Conservation (phyloP, 2,113 vertebrate genomes). For the Sturnus vulgaris region DNA sequence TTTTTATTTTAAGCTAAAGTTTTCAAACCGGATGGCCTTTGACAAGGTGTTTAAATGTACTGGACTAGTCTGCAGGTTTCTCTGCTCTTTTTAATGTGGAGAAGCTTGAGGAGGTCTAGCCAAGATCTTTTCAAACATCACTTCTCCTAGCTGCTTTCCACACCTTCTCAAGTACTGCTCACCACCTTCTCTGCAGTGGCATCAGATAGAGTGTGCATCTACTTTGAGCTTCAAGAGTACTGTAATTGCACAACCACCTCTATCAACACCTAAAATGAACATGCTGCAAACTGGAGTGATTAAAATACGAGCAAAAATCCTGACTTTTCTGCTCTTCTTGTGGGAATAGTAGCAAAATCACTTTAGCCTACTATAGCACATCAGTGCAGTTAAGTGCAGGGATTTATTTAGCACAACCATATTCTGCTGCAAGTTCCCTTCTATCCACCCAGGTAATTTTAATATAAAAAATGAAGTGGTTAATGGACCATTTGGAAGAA, state of each 20-base stretch:
- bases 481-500: neutral
- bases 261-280: neutral
- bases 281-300: neutral
- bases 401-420: neutral
- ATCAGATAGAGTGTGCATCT: neutral
- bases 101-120: neutral
- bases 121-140: neutral
- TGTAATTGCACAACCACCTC: neutral
- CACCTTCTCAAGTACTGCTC: neutral
- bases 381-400: neutral
- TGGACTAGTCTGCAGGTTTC: neutral
- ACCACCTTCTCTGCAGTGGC: neutral
- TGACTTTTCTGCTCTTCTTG: neutral
- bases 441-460: neutral
- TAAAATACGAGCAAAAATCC: neutral
- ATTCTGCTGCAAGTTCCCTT: neutral
- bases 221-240: neutral
- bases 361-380: neutral
- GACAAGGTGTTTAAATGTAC: neutral
- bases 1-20: neutral
- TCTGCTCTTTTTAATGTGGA: neutral
- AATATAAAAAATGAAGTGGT: neutral
- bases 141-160: neutral
- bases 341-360: neutral
- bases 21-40: neutral